Percentiles rank a stretch among this genome's conserved stretches.
phyloP scores from a whole-genome alignment of 2,797 vertebrate genomes.

The Chromobotia macracanthus region DNA sequence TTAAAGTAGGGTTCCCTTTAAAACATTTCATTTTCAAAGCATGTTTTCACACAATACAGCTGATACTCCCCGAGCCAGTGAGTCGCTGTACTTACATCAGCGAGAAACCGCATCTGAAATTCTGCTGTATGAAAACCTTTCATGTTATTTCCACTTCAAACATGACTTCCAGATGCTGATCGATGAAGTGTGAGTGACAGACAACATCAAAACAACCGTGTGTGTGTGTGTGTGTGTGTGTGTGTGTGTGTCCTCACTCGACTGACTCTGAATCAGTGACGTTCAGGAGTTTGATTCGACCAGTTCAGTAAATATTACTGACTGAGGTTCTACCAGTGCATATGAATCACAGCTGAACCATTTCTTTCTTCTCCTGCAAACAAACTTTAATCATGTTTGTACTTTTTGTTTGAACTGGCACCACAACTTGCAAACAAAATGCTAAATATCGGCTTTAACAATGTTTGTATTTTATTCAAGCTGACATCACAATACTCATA shows the following conservation, averaged over 20 bases:
- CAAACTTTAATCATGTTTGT: no score
- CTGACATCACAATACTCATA: neutral
- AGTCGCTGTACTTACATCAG: neutral
- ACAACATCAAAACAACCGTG: constrained; percentile 19
- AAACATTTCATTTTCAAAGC: neutral
- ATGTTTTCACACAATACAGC: neutral
- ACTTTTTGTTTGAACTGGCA: no score
- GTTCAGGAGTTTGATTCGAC: neutral
- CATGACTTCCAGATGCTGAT: constrained; percentile 11
- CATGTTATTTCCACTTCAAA: constrained; percentile 16
- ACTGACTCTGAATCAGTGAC: constrained; percentile 28
- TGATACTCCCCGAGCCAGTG: neutral
- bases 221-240: no score
- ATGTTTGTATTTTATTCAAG: neutral
- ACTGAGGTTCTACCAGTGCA: no score
- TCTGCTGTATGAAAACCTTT: constrained; percentile 13
- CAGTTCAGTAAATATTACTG: neutral
- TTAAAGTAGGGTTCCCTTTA: neutral
- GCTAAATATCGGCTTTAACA: neutral
- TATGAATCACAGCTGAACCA: no score
- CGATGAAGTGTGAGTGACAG: constrained; percentile 14
- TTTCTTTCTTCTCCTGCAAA: no score
- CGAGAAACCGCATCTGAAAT: neutral
- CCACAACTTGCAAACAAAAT: neutral
- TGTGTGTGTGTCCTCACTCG: constrained; percentile 5